Evolutionary conservation across 1,140 invertebrate species (phyloP).

Genomic region (Cyrtorhinus lividipennis): DNA sequence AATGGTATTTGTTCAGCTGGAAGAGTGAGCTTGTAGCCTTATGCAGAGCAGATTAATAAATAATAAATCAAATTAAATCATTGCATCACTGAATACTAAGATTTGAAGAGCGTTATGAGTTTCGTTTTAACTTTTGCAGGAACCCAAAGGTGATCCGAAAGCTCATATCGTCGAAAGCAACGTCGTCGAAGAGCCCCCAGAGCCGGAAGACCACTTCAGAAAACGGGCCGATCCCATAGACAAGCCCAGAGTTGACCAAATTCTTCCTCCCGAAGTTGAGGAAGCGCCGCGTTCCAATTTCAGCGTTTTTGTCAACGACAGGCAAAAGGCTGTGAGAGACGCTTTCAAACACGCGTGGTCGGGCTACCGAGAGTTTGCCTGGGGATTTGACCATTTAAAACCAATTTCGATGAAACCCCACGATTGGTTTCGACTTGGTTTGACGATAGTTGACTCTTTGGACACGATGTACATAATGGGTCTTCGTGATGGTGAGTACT

Average conservation of each 20-base stretch:
- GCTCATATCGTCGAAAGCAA: slow-evolving; percentile 11
- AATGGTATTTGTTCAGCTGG: no score
- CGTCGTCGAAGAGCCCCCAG: neutral
- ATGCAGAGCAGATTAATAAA: no score
- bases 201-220: neutral
- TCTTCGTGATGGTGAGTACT: slow-evolving; percentile 65
- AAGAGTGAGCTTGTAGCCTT: no score
- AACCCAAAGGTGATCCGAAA: neutral
- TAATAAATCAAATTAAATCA: neutral
- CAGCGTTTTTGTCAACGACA: slow-evolving; percentile 55
- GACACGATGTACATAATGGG: slow-evolving; percentile 91
- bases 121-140: neutral
- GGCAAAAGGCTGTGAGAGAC: slow-evolving; percentile 64
- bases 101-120: neutral
- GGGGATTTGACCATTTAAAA: slow-evolving; percentile 87
- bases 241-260: slow-evolving; percentile 5
- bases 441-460: slow-evolving; percentile 80
- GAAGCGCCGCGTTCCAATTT: slow-evolving; percentile 28
- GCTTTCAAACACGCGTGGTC: slow-evolving; percentile 86
- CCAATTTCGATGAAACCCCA: slow-evolving; percentile 63
- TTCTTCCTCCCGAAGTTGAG: neutral
- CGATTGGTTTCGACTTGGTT: slow-evolving; percentile 82
- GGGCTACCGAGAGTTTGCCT: slow-evolving; percentile 79
- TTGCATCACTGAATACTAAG: neutral
- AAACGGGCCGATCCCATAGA: slow-evolving; percentile 1